Percentiles rank a stretch among this genome's conserved stretches.
phyloP scores from a whole-genome alignment of 2,888 invertebrate species.

The Aphidius colemani region DNA sequence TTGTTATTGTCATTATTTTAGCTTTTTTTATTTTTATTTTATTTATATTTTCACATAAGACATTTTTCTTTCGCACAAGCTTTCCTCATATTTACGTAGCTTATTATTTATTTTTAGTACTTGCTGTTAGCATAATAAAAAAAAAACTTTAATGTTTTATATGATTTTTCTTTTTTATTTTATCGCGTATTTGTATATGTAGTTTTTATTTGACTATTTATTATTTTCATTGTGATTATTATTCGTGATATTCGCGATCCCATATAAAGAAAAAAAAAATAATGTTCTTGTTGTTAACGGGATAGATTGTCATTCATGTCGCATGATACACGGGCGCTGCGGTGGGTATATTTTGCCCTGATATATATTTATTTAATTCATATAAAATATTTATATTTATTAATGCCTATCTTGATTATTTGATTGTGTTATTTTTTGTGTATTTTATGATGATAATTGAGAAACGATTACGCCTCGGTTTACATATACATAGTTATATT shows the following conservation, averaged over 20 bases:
- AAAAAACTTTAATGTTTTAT: neutral
- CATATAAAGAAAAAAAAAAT: too few relatives aligned
- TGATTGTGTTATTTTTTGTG: constrained; percentile 8
- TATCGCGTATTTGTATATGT: neutral
- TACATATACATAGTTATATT: neutral
- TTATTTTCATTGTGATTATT: constrained; percentile 18
- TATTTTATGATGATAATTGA: neutral
- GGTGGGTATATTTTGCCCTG: constrained; percentile 42
- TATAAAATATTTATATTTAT: constrained; percentile 11
- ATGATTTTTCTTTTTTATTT: constrained; percentile 2
- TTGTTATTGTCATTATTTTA: constrained; percentile 7
- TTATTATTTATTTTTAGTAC: constrained; percentile 30
- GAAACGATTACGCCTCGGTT: constrained; percentile 18
- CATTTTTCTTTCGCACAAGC: neutral
- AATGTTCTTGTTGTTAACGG: constrained; percentile 35
- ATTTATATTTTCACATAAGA: neutral
- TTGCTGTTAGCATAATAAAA: neutral
- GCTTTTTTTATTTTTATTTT: neutral
- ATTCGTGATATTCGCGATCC: neutral
- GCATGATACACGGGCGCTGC: constrained; percentile 58
- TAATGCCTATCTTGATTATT: constrained; percentile 3
- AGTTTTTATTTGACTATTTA: constrained; percentile 12
- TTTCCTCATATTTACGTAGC: constrained; percentile 42
- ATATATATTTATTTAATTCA: constrained; percentile 11
- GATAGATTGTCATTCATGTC: constrained; percentile 54